A percentile compares a stretch with the other conserved stretches of the same genome.
These are phyloP conservation scores for Lacerta bilineata DNA, from an alignment of 2,797 vertebrate genomes.

Conservation along the genomic window DNA sequence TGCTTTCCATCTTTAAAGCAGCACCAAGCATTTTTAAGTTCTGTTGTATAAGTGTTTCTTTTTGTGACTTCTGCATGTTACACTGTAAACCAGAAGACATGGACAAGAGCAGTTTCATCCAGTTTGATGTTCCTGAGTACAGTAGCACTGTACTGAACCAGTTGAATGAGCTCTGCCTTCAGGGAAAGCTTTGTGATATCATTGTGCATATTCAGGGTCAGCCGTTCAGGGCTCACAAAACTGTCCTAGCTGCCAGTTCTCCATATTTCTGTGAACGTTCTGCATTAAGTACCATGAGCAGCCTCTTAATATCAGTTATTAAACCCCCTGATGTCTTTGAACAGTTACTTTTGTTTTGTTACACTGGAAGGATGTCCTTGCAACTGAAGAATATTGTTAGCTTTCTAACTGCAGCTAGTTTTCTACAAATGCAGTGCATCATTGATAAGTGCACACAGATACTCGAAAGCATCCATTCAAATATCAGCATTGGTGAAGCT, in stretches of 20 bases:
- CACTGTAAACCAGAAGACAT: conserved; percentile 87
- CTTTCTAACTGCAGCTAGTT: conserved; percentile 97
- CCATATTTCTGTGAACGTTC: conserved; percentile 99
- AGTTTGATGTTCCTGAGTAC: conserved; percentile 99
- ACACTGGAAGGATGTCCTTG: conserved; percentile 98
- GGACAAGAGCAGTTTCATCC: conserved; percentile 98
- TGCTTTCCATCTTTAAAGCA: too few relatives aligned
- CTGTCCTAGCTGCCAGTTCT: conserved; percentile 96
- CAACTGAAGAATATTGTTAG: conserved; percentile 95
- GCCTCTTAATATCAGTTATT: conserved; percentile 98
- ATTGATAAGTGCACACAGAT: conserved; percentile 99
- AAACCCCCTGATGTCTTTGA: conserved; percentile 98
- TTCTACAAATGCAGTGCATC: conserved; percentile 98
- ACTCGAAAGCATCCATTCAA: conserved; percentile 96
- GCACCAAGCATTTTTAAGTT: too few relatives aligned
- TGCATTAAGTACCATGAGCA: conserved; percentile 96
- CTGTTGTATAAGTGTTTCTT: too few relatives aligned
- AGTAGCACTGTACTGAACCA: conserved; percentile 97
- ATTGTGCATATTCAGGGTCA: conserved; percentile 99
- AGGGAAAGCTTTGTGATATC: conserved; percentile 98
- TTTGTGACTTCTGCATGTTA: too few relatives aligned
- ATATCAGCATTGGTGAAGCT: conserved; percentile 89
- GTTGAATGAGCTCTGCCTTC: conserved; percentile 95
- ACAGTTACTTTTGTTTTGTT: conserved; percentile 97
- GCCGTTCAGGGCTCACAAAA: conserved; percentile 97